A percentile compares a stretch with the other conserved stretches of the same genome.
phyloP scores from a whole-genome alignment of 2,888 invertebrate genomes.

The Rhyacophila evoluta region DNA sequence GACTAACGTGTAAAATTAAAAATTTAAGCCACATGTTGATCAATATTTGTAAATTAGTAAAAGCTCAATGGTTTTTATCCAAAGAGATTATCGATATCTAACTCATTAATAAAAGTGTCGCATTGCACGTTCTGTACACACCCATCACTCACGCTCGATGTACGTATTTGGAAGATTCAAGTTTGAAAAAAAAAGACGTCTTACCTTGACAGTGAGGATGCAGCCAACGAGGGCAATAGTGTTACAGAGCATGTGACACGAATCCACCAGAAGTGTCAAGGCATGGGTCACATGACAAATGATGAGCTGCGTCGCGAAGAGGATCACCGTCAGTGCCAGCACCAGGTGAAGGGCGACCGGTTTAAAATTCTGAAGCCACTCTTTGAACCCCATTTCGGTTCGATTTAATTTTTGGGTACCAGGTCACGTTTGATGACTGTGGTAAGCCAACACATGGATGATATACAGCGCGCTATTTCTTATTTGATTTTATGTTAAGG shows the following conservation, averaged over 20 bases:
- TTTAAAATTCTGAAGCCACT: slow-evolving; percentile 79
- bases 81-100: no score
- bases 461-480: background rate
- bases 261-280: slow-evolving; percentile 89
- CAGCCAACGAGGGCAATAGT: slow-evolving; percentile 87
- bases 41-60: no score
- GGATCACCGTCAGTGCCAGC: slow-evolving; percentile 77
- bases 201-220: slow-evolving; percentile 83
- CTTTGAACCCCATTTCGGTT: slow-evolving; percentile 79
- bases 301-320: slow-evolving; percentile 85
- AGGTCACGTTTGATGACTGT: no score
- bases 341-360: slow-evolving; percentile 82
- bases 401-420: no score
- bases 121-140: no score
- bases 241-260: slow-evolving; percentile 95
- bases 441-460: background rate
- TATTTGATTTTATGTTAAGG: no score
- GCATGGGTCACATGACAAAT: slow-evolving; percentile 93
- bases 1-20: no score
- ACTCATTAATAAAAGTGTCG: no score
- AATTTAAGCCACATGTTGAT: no score
- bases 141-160: no score
- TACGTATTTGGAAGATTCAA: background rate
- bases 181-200: slow-evolving; percentile 54
- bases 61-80: no score